phyloP scores from a whole-genome alignment of 2,888 invertebrate species.

The Molorchus minor region DNA sequence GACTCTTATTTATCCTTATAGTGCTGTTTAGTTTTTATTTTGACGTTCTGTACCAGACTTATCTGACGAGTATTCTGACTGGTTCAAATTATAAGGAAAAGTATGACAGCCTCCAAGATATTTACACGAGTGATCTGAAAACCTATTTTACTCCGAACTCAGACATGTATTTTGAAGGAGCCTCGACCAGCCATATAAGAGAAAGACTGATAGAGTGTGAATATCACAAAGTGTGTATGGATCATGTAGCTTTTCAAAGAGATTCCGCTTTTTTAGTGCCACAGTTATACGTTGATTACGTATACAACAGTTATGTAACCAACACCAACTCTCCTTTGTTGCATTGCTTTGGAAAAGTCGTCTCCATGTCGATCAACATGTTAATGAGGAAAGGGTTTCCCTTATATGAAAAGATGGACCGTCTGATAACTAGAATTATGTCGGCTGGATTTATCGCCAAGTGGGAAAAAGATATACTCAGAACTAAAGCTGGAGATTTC shows the following conservation, averaged over 20 bases:
- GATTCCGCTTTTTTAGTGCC: slow-evolving; percentile 10
- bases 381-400: slow-evolving; percentile 7
- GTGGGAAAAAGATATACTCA: not conserved
- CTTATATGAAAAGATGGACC: not conserved
- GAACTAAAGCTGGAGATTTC: not conserved
- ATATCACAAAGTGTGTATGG: slow-evolving; percentile 7
- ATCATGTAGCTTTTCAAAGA: slow-evolving; percentile 9
- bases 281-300: slow-evolving; percentile 3
- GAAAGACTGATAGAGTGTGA: slow-evolving; percentile 10
- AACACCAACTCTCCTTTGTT: not conserved
- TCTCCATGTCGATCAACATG: not conserved
- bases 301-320: slow-evolving; percentile 7
- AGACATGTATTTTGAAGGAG: not conserved
- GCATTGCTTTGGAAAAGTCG: slow-evolving; percentile 9
- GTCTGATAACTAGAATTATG: not conserved
- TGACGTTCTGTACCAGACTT: slow-evolving; percentile 3
- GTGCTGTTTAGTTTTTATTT: slow-evolving; percentile 12
- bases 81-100: not conserved
- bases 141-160: slow-evolving; percentile 11
- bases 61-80: slow-evolving; percentile 9
- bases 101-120: not conserved
- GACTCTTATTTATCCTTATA: not conserved
- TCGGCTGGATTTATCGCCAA: not conserved
- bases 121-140: slow-evolving; percentile 7
- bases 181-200: not conserved